Base-by-base conservation (phyloP, 2,888 invertebrate genomes). In the Elegia similella region DNA sequence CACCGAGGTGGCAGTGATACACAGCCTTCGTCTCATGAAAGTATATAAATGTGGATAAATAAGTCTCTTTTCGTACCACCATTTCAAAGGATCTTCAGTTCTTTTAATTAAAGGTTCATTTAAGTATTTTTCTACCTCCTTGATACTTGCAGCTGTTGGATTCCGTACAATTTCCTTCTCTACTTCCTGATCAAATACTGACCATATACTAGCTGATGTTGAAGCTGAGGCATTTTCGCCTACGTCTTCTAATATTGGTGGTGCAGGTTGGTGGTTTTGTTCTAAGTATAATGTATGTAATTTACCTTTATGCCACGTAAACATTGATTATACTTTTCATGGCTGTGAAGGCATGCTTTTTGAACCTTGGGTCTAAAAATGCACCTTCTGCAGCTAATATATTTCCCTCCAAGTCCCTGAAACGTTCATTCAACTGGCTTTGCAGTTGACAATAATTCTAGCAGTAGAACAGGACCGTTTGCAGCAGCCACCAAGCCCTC, bases 321-420 rank as follows among this genome's bases (percentile, higher is more conserved):
- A 32, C 55, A 60, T 10, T 15, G 17, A 0, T 62, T 54, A 56
- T 57, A 62, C 57, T 59, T 60, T 12, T 47, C 44, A 15, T 42
- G 55, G 23, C 53, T 62, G 15, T 52, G 57, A 64, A 65, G 6
- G 58, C 60, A 56, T 62, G 52, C 47, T 64, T 65, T 62, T 65
- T 67, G 38, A 67, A 65, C 2, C 61, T 46, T 1, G 62, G 60
- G 50, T 67, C 67, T 38, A 61, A 59, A 42, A 67, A 59, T 17
- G 62, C 10, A 17, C 56, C 61, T 55, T 62, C 5, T 32, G 32
- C 7, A 6, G 32, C 32, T 7, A 32, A 32, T 8, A 32, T 10
- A 7, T 32, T 32, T 2, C 32, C 32, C 32, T 32, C 32, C 1
- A 32, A 6, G 7, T 32, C 32, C 2, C 7, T 2, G 7, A 32